These are phyloP conservation scores for Protodeltote pygarga DNA, from an alignment of 2,888 invertebrate species.

Conservation along the genomic window DNA sequence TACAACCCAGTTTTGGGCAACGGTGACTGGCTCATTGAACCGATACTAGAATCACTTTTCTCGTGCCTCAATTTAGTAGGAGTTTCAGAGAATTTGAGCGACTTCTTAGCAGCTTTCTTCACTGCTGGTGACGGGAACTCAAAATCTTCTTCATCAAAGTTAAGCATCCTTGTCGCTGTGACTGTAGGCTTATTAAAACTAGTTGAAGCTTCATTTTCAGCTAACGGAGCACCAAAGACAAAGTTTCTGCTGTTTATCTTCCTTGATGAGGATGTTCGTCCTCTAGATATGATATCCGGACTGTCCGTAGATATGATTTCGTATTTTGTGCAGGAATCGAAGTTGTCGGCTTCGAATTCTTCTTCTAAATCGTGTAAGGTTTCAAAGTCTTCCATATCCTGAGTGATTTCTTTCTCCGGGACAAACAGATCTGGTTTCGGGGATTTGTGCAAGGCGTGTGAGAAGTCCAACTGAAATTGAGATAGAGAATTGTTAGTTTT, in stretches of 20 bases:
- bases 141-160: slow-evolving; percentile 77
- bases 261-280: slow-evolving; percentile 61
- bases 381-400: slow-evolving; percentile 68
- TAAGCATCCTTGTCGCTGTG: slow-evolving; percentile 72
- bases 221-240: slow-evolving; percentile 78
- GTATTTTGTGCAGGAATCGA: slow-evolving; percentile 79
- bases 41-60: slow-evolving; percentile 70
- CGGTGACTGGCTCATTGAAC: slow-evolving; percentile 67
- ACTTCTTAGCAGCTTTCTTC: slow-evolving; percentile 74
- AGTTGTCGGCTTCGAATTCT: slow-evolving; percentile 77
- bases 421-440: slow-evolving; percentile 59
- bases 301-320: slow-evolving; percentile 84
- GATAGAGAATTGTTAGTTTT: slow-evolving; percentile 1
- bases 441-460: slow-evolving; percentile 63
- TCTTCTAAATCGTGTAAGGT: slow-evolving; percentile 79
- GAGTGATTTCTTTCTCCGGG: slow-evolving; percentile 62
- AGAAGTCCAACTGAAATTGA: slow-evolving; percentile 78
- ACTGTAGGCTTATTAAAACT: slow-evolving; percentile 72
- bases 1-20: slow-evolving; percentile 59
- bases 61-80: slow-evolving; percentile 70
- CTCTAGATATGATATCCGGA: slow-evolving; percentile 78
- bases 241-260: slow-evolving; percentile 74
- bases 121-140: slow-evolving; percentile 77
- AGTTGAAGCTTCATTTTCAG: slow-evolving; percentile 74
- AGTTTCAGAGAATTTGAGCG: slow-evolving; percentile 73